Evolutionary conservation across 2,113 vertebrate genomes (phyloP).

Genomic region (Eclectus roratus): DNA sequence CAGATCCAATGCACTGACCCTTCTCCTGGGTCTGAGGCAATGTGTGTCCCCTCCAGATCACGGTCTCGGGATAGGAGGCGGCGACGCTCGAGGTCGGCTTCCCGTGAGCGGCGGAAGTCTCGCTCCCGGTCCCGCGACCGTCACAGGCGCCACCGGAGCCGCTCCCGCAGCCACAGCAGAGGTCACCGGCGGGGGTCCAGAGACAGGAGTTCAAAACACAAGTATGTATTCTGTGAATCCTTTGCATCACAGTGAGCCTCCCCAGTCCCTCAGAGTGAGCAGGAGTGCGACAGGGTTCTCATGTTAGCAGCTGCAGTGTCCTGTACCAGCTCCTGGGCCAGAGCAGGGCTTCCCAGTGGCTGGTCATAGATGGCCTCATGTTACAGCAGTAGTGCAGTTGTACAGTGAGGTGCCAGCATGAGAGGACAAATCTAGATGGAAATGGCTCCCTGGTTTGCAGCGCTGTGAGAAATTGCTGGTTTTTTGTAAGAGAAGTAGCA

Average conservation of each 20-base stretch:
- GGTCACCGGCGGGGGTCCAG: slow-evolving; percentile 85
- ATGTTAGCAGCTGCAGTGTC: not conserved
- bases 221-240: slow-evolving; percentile 75
- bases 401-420: not conserved
- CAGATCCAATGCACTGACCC: accelerated
- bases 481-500: not conserved
- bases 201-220: slow-evolving; percentile 88
- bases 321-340: not conserved
- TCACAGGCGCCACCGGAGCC: slow-evolving; percentile 87
- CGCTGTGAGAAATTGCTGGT: not conserved
- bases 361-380: accelerated
- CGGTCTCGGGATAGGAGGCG: slow-evolving; percentile 88
- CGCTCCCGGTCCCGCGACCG: slow-evolving; percentile 85
- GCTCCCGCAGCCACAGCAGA: slow-evolving; percentile 86
- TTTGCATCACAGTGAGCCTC: not conserved
- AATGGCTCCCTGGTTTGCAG: not conserved
- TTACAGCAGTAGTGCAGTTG: not conserved
- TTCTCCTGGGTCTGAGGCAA: not conserved
- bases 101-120: slow-evolving; percentile 82
- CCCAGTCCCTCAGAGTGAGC: not conserved
- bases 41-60: slow-evolving; percentile 73
- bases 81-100: slow-evolving; percentile 81
- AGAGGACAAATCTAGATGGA: not conserved
- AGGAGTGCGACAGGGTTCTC: not conserved
- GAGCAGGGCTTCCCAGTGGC: not conserved